Evolutionary conservation across 2,113 vertebrate species (phyloP).

Genomic region (Crotophaga sulcirostris): DNA sequence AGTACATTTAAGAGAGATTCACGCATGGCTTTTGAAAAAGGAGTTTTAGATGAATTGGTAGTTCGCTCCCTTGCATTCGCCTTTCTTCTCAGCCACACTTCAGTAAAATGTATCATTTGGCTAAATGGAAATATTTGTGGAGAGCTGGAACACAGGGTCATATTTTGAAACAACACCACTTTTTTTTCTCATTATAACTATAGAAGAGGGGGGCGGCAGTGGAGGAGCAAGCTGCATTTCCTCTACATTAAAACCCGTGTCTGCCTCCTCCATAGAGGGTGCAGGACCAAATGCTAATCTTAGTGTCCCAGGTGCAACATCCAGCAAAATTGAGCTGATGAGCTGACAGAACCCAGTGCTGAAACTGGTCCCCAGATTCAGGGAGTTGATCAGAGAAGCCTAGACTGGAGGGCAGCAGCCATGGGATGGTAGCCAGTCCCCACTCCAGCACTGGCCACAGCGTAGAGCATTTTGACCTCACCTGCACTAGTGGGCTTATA

Average conservation of each 20-base stretch:
- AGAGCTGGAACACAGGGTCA: slow-evolving; percentile 1
- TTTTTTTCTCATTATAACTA: background rate
- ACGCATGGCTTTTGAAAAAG: slow-evolving; percentile 45
- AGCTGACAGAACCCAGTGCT: accelerated
- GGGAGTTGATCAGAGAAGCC: background rate
- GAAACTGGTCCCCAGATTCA: background rate
- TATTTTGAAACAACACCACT: slow-evolving; percentile 32
- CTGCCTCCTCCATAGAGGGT: background rate
- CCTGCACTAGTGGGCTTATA: background rate
- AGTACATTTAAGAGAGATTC: slow-evolving; percentile 67
- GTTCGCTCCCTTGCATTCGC: slow-evolving; percentile 42
- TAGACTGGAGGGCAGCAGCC: background rate
- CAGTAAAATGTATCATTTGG: slow-evolving; percentile 54
- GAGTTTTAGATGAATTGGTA: slow-evolving; percentile 31
- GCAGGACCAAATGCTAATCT: background rate
- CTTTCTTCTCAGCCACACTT: slow-evolving; percentile 51
- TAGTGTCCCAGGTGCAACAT: background rate
- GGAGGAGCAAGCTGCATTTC: background rate
- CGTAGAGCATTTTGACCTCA: background rate
- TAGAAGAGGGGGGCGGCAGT: background rate
- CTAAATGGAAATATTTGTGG: slow-evolving; percentile 27
- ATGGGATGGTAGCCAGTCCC: background rate
- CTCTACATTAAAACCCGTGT: background rate
- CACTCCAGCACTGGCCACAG: background rate
- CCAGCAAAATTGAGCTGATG: background rate